Percentiles rank a stretch among this genome's conserved stretches.
phyloP scores from a whole-genome alignment of 2,113 vertebrate species.

The Siniperca chuatsi region DNA sequence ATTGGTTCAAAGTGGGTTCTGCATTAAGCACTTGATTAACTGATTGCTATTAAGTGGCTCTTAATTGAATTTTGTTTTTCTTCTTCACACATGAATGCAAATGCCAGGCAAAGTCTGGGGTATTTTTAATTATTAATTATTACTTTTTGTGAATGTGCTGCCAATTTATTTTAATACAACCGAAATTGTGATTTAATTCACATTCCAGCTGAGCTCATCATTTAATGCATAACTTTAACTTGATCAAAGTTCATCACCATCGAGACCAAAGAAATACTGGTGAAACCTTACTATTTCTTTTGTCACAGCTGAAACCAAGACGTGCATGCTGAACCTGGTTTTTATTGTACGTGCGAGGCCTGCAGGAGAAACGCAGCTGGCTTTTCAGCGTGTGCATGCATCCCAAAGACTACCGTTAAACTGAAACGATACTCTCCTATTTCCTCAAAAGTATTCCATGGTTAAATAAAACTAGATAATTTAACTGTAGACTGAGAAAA shows the following conservation, averaged over 20 bases:
- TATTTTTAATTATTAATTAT: background rate
- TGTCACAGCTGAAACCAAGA: background rate
- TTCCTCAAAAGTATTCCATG: slow-evolving; percentile 10
- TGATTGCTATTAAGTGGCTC: slow-evolving; percentile 2
- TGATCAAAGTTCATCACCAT: slow-evolving; percentile 48
- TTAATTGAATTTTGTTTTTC: background rate
- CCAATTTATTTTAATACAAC: slow-evolving; percentile 20
- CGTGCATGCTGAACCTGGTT: background rate
- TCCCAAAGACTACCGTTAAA: slow-evolving; percentile 43
- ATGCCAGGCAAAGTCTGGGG: background rate
- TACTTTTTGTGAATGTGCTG: slow-evolving; percentile 20
- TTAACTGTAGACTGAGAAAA: slow-evolving; percentile 23
- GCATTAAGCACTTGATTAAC: slow-evolving; percentile 7
- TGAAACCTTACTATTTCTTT: slow-evolving; percentile 55
- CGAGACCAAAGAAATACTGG: slow-evolving; percentile 82
- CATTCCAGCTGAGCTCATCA: background rate
- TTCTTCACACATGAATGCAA: slow-evolving; percentile 28
- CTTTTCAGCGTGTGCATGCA: slow-evolving; percentile 31
- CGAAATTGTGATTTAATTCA: background rate
- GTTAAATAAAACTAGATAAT: background rate
- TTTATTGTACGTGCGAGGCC: background rate
- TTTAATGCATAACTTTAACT: background rate
- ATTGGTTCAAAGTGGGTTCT: slow-evolving; percentile 20
- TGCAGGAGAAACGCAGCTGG: slow-evolving; percentile 1
- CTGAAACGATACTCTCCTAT: background rate